Evolutionary conservation across 2,888 invertebrate species (phyloP).

Genomic region (Synergus japonicus): DNA sequence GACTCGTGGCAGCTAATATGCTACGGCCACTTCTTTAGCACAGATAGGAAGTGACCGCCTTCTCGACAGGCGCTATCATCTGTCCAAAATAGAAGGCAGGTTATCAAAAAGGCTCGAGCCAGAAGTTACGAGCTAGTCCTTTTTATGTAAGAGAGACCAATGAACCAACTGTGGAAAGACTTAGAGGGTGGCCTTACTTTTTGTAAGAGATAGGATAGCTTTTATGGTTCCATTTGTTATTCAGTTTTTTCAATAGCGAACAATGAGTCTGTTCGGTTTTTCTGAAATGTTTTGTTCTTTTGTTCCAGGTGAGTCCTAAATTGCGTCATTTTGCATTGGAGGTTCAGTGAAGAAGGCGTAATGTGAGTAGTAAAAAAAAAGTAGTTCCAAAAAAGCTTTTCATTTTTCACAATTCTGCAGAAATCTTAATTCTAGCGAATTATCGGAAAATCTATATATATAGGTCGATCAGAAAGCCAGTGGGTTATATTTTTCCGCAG

Average conservation of each 20-base stretch:
- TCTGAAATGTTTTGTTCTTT: neutral
- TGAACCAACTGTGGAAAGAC: slow-evolving; percentile 12
- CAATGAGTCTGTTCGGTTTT: neutral
- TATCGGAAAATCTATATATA: slow-evolving; percentile 4
- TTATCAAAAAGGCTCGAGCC: slow-evolving; percentile 24
- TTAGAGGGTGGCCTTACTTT: neutral
- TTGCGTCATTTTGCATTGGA: neutral
- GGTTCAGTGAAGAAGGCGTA: neutral
- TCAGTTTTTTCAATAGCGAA: neutral
- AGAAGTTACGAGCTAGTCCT: slow-evolving; percentile 30
- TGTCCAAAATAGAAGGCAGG: slow-evolving; percentile 34
- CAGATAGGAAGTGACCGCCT: slow-evolving; percentile 41
- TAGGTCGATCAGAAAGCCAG: neutral
- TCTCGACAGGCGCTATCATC: slow-evolving; percentile 35
- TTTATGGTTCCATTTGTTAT: neutral
- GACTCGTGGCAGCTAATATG: slow-evolving; percentile 40
- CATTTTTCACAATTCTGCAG: neutral
- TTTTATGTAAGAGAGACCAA: slow-evolving; percentile 28
- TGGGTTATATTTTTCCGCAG: neutral
- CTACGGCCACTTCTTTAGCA: slow-evolving; percentile 34
- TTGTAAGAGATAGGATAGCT: neutral
- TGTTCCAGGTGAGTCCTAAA: slow-evolving; percentile 10
- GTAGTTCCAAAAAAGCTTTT: neutral
- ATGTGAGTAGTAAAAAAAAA: too few relatives aligned
- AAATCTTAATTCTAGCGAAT: neutral